Evolutionary conservation across 2,888 invertebrate species (phyloP), one percentile per base, ranked within the genome.

Genomic region (Magallana nippona): DNA sequence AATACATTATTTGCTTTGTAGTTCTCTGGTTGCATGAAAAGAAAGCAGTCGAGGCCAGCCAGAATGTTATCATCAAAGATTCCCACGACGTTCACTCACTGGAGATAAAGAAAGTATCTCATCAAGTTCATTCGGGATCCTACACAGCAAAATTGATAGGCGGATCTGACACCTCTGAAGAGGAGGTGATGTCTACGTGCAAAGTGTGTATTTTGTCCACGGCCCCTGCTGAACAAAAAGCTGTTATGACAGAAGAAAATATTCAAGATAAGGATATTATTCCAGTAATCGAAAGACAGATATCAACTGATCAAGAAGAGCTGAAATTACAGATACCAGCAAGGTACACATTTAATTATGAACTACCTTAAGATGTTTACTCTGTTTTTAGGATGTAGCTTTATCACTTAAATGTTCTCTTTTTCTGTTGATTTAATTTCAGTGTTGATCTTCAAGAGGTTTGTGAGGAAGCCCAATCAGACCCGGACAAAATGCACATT

Each of bases 91-190:
- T 78, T 32, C 81, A 84, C 32, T 22, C 32, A 22, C 22, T 84
- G 10, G 77, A 84, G 56, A 82, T 84, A 0, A 55, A 55, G 1
- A 63, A 56, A 13, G 55, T 77, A 15, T 22, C 80, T 71, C 77
- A 71, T 44, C 27, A 58, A 77, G 44, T 71, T 15, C 85, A 89
- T 77, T 86, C 86, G n/a, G 89, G 89, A 11, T 85, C 55, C 27
- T 89, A 89, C 79, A 88, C 86, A 1, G 86, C 87, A 0, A 86
- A 84, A 79, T 56, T 88, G n/a, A 63, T 83, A 5, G 88, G 86
- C 83, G 85, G 83, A n/a, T 22, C 71, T 15, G 32, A 15, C 27
- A 22, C 32, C 2, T 22, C 27, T 10, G 71, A 71, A 27, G 77
- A 85, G 13, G 87, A 83, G 22, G 78, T 85, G 17, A 63, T 79